Evolutionary conservation across 2,797 vertebrate genomes (phyloP).

Genomic region (Neostethus bicornis): DNA sequence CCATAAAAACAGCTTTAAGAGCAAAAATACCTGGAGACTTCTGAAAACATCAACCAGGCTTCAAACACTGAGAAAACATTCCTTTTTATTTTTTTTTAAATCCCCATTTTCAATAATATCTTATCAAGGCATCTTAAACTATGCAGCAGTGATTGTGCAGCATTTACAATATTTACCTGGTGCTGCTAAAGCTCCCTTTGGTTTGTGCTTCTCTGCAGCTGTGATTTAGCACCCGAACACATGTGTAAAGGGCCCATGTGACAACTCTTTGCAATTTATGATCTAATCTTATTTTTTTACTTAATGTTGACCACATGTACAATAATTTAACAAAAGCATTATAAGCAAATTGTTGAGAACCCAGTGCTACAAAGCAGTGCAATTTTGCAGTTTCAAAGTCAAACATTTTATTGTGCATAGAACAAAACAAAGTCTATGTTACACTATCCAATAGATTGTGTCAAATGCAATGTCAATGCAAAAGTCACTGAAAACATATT

Average conservation of each 20-base stretch:
- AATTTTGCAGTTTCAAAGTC: constrained; percentile 67
- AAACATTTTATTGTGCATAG: constrained; percentile 72
- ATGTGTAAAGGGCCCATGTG: constrained; percentile 65
- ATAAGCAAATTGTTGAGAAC: constrained; percentile 64
- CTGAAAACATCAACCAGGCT: constrained; percentile 69
- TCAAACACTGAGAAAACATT: constrained; percentile 81
- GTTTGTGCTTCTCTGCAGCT: constrained; percentile 85
- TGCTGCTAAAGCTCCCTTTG: constrained; percentile 82
- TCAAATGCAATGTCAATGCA: constrained; percentile 46
- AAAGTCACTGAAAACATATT: constrained; percentile 26
- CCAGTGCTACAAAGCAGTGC: constrained; percentile 74
- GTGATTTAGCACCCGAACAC: constrained; percentile 79
- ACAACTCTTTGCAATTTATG: constrained; percentile 53
- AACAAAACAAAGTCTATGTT: constrained; percentile 63
- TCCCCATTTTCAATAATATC: constrained; percentile 52
- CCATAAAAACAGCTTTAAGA: constrained; percentile 72
- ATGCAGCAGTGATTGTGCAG: constrained; percentile 83
- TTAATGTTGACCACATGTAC: constrained; percentile 65
- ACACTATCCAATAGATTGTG: constrained; percentile 63
- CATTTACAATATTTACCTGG: constrained; percentile 72
- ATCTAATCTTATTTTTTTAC: constrained; percentile 52
- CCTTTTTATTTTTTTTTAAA: constrained; percentile 66
- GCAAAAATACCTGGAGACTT: constrained; percentile 64
- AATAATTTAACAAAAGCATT: constrained; percentile 50
- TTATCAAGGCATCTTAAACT: constrained; percentile 80